Percentiles rank a stretch among this genome's conserved stretches.
Conservation (phyloP, 2,113 vertebrate species). For the Rhinolophus sinicus region DNA sequence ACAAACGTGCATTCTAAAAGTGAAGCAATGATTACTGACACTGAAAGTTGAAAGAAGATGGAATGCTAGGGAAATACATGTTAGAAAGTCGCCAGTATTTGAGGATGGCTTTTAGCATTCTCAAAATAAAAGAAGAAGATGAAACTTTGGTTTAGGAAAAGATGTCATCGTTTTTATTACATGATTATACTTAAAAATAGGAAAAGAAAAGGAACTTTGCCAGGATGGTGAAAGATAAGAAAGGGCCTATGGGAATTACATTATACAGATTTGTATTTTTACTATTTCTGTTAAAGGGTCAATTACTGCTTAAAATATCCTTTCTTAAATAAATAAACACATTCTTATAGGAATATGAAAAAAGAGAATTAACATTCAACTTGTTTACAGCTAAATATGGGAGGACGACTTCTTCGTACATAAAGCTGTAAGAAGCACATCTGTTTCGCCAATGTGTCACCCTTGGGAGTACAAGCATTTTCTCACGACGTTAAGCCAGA, state of each 20-base stretch:
- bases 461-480: slow-evolving; percentile 59
- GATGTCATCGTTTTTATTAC: not conserved
- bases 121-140: not conserved
- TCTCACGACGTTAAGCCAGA: slow-evolving; percentile 54
- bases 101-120: not conserved
- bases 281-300: not conserved
- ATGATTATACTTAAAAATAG: not conserved
- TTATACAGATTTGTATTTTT: not conserved
- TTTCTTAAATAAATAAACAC: not conserved
- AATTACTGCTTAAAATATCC: not conserved
- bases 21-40: rapidly evolving
- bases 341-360: not conserved
- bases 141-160: not conserved
- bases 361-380: not conserved
- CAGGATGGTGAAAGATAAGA: not conserved
- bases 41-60: rapidly evolving
- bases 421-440: not conserved
- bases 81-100: not conserved
- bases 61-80: rapidly evolving
- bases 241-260: not conserved
- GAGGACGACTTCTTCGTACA: not conserved
- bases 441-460: not conserved
- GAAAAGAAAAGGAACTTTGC: not conserved
- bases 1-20: rapidly evolving
- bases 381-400: not conserved